Evolutionary conservation across 2,888 invertebrate species (phyloP), one percentile per base, ranked within the genome.

Genomic region (Meghimatium bilineatum): DNA sequence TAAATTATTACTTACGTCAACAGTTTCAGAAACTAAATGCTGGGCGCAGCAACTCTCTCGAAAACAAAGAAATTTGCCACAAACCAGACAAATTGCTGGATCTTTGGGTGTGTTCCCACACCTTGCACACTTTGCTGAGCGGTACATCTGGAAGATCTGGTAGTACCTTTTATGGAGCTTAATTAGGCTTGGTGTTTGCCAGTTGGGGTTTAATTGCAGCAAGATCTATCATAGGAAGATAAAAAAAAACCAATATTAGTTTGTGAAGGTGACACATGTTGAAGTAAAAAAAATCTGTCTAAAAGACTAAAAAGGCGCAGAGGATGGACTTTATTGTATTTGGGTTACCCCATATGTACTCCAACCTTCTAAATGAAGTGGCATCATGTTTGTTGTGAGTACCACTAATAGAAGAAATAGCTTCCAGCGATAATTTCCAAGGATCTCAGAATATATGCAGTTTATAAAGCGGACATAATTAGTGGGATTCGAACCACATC

Each of bases 21-120:
- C 97, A 86, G 97, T 97, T 94, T 98, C 98, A 91, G 96, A 97
- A 86, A 96, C 95, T 89, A 96, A 96, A 96, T 97, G 88, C 74
- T 85, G 75, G n/a, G 52, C 74, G 86, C 94, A 94, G 88, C 93
- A 93, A 5, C 83, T 80, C 79, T 93, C 92, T 63, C 92, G 88
- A 90, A 98, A 95, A 94, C 98, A 98, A 81, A 98, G 97, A 89
- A 98, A 96, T 80, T 97, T 96, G 87, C 98, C 98, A 94, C 99
- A 99, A 85, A 98, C 94, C 90, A 99, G 95, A 94, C 98, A 99
- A 88, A 98, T 96, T 89, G 97, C 97, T 60, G 97, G 97, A 94
- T 98, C 97, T 91, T 96, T 96, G 87, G 99, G 99, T 91, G 97
- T 96, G 87, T 96, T 96, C 92, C 96, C 96, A 94, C 99, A 99